These are phyloP conservation scores for Orientallactaga bullata DNA, from an alignment of 2,113 vertebrate species.

Conservation along the genomic window DNA sequence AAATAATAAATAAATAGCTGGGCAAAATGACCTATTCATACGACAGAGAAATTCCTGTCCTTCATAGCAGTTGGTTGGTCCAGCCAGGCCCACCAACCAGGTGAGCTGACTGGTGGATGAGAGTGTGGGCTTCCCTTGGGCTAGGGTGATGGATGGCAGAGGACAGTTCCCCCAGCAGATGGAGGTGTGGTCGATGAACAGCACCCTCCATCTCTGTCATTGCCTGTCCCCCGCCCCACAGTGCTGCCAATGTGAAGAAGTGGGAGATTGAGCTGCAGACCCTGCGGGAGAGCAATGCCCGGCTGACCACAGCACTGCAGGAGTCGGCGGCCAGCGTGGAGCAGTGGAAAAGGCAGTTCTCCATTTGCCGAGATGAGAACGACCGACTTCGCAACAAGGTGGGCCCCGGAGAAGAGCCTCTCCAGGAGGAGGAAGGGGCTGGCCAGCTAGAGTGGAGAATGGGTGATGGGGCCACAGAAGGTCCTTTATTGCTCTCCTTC, in stretches of 20 bases:
- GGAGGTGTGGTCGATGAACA: fast-evolving
- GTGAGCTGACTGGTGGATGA: neutral
- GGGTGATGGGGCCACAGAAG: neutral
- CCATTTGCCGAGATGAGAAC: slow-evolving; percentile 94
- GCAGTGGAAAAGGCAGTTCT: slow-evolving; percentile 96
- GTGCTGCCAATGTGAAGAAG: slow-evolving; percentile 95
- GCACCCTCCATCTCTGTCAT: neutral
- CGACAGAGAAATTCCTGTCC: neutral
- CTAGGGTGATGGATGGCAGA: neutral
- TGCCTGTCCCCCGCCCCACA: slow-evolving; percentile 58
- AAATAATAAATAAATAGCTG: neutral
- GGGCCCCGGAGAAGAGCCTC: neutral
- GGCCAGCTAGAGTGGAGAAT: neutral
- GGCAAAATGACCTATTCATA: neutral
- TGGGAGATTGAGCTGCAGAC: slow-evolving; percentile 97
- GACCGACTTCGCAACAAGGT: slow-evolving; percentile 94
- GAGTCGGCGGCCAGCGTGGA: slow-evolving; percentile 95
- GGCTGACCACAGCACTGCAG: slow-evolving; percentile 92
- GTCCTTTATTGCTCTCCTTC: fast-evolving
- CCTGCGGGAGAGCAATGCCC: slow-evolving; percentile 94
- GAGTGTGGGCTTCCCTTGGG: fast-evolving
- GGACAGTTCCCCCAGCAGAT: neutral
- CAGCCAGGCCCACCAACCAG: neutral
- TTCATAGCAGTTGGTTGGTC: fast-evolving
- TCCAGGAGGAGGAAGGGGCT: neutral